phyloP scores from a whole-genome alignment of 1,140 invertebrate species.

The Drosophila orena region DNA sequence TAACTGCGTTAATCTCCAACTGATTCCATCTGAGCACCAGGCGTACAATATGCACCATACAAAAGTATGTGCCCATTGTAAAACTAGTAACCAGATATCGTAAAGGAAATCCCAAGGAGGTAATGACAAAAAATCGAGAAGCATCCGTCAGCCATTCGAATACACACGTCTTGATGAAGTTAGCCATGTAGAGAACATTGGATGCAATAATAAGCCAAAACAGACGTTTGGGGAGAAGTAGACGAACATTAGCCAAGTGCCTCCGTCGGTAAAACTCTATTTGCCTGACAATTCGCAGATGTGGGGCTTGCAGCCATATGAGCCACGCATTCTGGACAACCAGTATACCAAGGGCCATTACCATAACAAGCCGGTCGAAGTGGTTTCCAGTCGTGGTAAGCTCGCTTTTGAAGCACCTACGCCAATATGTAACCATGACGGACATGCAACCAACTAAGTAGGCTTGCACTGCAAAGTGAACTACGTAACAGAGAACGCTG shows the following conservation, averaged over 20 bases:
- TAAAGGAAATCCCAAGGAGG: constrained; percentile 56
- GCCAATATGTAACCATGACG: constrained; percentile 46
- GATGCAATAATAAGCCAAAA: constrained; percentile 29
- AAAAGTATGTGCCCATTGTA: constrained; percentile 58
- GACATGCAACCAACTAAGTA: constrained; percentile 51
- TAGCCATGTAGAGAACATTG: constrained; percentile 47
- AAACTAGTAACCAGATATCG: constrained; percentile 67
- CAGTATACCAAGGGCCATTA: constrained; percentile 50
- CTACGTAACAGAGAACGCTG: constrained; percentile 55
- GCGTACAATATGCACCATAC: constrained; percentile 55
- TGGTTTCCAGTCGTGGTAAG: constrained; percentile 64
- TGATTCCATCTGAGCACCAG: constrained; percentile 51
- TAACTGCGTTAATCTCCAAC: constrained; percentile 22
- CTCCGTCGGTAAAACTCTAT: constrained; percentile 48
- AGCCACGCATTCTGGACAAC: constrained; percentile 69
- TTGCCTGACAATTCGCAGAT: constrained; percentile 53
- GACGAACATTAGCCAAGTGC: constrained; percentile 15
- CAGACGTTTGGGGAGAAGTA: constrained; percentile 46
- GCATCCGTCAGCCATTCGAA: constrained; percentile 41
- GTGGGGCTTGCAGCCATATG: constrained; percentile 50
- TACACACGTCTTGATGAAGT: constrained; percentile 35
- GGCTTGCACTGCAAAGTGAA: constrained; percentile 49
- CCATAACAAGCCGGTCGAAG: constrained; percentile 58
- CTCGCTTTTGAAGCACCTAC: constrained; percentile 39
- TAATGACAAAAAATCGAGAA: constrained; percentile 39